Evolutionary conservation across 64 coral and sea anemone genomes (phyloP), one percentile per base, ranked within the genome.

Genomic region (Montipora cactus): DNA sequence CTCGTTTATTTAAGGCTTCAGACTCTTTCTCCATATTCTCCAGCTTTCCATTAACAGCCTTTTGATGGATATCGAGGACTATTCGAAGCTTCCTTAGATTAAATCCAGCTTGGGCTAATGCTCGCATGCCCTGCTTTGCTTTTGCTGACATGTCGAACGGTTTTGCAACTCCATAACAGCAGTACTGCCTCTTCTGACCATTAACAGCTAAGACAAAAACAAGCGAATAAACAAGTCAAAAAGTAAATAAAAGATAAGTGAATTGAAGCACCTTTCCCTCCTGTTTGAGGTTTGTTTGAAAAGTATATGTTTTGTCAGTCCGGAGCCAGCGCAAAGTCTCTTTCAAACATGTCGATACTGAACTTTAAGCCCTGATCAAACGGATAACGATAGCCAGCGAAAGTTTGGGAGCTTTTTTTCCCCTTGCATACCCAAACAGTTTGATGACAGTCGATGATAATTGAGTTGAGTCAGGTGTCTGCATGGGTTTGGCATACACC

Each of bases 11-110:
- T 16, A 97, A 81, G n/a, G 82, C 58, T 78, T 81, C 86, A 14
- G 90, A 68, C 46, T 92, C 89, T 90, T 69, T 59, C 70, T 78
- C 73, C 8, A 80, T 88, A 44, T 95, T 95, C 83, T 84, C 80
- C 7, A 95, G 93, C 44, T 91, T 78, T 72, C 77, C 64, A 75
- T 87, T 23, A 5, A 87, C 76, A 51, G 53, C 18, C 14, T 89
- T 66, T 49, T 77, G 87, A 9, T 77, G 51, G 14, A 89, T 76
- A 15, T 57, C 72, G 11, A 89, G 12, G 8, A 74, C 58, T 77
- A 28, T 49, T 49, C 76, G 72, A 89, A 77, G 20, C 51, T 89
- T 74, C 11, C 58, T 89, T 11, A 86, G 19, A 44, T 44, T n/a
- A 68, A 50, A 86, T 22, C 82, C 82, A 49, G 68, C 82, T 71